Evolutionary conservation across 30 jellyfish, hydroid and myxozoan species (phyloP), one percentile per base, ranked within the genome.

Genomic region (Mastigias papua): DNA sequence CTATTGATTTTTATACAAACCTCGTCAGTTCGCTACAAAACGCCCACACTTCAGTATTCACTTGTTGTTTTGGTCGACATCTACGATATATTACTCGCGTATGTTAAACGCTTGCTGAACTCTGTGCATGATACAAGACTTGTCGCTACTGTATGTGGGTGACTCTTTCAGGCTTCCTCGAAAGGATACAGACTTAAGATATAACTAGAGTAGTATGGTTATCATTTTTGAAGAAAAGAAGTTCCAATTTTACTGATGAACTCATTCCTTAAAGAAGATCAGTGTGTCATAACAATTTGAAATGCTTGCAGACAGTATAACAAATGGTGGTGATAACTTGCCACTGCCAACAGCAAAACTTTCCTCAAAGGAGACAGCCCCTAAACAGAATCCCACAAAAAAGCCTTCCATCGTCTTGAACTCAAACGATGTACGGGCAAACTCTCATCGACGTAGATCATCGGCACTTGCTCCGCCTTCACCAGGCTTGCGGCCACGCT

Each of bases 391-490:
- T 4, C 80, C 80, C 1, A 31, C 61, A 58, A 69, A 69, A 30
- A 33, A 35, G 33, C 80, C 13, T 6, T 69, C 80, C 28, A 35
- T 69, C 23, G 80, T 26, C 30, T 73, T 46, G 84, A 73, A 25
- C 69, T 60, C 84, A 16, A 69, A 31, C 27, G 80, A 69, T 1
- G 60, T 2, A 10, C 20, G 67, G n/a, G 13, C 22, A 2, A 65
- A 3, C 37, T 35, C 33, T 16, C 68, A 73, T 13, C 86, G 86
- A 4, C 86, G 86, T 10, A 30, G 54, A 20, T 75, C 86, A 6
- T 31, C 50, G 49, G 50, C 71, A 7, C 15, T 33, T 5, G 73
- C 54, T 17, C 37, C 73, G 26, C 35, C 58, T 3, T 51, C 73
- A 17, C 68, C 69, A 46, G 23, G 20, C 22, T 26, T 30, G 54